Base-by-base conservation (phyloP, 2,888 invertebrate species). In the Baccha elongata region DNA sequence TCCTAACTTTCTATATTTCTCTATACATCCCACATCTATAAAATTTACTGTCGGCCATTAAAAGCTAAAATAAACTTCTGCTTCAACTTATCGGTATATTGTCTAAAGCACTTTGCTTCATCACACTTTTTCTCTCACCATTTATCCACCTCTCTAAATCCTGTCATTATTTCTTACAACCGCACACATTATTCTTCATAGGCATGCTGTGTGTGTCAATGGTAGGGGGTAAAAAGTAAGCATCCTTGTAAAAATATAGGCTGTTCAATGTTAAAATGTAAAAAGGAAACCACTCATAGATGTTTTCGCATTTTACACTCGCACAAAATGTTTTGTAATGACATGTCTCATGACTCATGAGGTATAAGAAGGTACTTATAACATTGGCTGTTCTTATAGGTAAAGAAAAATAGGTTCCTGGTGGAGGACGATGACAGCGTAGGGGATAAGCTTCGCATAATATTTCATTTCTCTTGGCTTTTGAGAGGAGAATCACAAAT, bases 291-390 rank as follows among this genome's bases (percentile, higher is more conserved):
- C 75, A 65, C 65, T 74, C 48, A 65, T 21, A 13, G 69, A 37
- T 58, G 37, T 35, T 17, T 40, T 21, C 26, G 11, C 37, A 50
- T 40, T 46, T 60, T 68, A 21, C 10, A 11, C 53, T 40, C n/a
- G 32, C 13, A 71, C 52, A 71, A 71, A 65, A 67, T 76, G 75
- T 55, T 81, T 75, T 71, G 60, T 81, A 81, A 81, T 71, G 71
- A 81, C 81, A 71, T 62, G 42, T 71, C 71, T 60, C 65, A 71
- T 50, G 60, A n/a, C n/a, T n/a, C n/a, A n/a, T n/a, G n/a, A n/a
- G 50, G 75, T 64, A 10, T 55, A n/a, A 37, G 19, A 23, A 44
- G 46, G 46, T 67, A 58, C 26, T 23, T 23, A 5, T 55, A 11
- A n/a, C 26, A 29, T 29, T 42, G 10, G 15, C 23, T 26, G 11